phyloP scores from a whole-genome alignment of 2,888 invertebrate species.

The Drosophila formosana region DNA sequence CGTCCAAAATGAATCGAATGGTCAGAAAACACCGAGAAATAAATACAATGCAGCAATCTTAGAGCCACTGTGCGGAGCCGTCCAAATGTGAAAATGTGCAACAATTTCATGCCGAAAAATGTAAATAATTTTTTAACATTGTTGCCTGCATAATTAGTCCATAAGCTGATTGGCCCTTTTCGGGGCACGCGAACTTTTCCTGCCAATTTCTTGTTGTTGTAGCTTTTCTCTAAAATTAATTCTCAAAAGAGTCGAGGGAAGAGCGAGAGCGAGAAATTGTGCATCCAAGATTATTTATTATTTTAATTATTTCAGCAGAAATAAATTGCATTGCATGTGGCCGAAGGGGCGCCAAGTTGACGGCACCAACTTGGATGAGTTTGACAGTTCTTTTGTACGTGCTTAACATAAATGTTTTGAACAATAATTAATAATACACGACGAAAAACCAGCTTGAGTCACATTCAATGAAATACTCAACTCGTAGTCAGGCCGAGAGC shows the following conservation, averaged over 20 bases:
- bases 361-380: conserved; percentile 64
- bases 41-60: background rate
- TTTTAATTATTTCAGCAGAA: conserved; percentile 70
- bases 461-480: conserved; percentile 9
- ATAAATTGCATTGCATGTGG: conserved; percentile 65
- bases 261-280: conserved; percentile 47
- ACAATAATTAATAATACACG: conserved; percentile 65
- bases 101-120: conserved; percentile 72
- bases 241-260: conserved; percentile 22
- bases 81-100: conserved; percentile 33
- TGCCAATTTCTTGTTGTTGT: conserved; percentile 9
- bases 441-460: conserved; percentile 16
- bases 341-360: conserved; percentile 63
- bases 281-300: conserved; percentile 64
- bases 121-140: conserved; percentile 58
- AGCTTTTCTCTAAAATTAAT: background rate
- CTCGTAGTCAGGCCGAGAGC: conserved; percentile 6
- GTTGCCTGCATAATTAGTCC: conserved; percentile 38
- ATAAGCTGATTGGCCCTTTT: conserved; percentile 37
- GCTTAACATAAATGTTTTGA: conserved; percentile 68
- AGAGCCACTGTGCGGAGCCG: conserved; percentile 47
- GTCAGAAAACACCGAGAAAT: background rate
- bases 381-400: conserved; percentile 73
- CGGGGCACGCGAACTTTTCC: conserved; percentile 55
- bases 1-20: background rate